These are phyloP conservation scores for Oceanites oceanicus DNA, from an alignment of 2,113 vertebrate species.

Conservation along the genomic window DNA sequence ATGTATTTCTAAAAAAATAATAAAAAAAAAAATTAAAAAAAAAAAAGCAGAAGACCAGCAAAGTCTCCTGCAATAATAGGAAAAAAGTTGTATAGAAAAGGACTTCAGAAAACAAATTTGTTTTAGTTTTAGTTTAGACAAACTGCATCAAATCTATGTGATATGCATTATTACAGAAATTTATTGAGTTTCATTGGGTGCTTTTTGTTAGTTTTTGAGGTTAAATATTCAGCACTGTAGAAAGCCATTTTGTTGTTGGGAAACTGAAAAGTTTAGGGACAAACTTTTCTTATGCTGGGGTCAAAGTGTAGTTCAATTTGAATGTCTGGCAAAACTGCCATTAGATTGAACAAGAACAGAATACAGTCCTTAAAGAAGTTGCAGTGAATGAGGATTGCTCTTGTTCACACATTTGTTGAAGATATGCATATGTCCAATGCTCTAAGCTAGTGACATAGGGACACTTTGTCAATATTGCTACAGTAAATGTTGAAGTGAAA, in stretches of 20 bases:
- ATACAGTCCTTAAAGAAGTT: neutral
- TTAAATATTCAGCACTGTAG: neutral
- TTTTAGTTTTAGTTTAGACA: neutral
- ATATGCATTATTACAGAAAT: neutral
- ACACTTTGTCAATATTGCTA: constrained; percentile 58
- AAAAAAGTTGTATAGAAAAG: neutral
- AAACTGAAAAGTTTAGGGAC: neutral
- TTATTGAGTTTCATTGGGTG: neutral
- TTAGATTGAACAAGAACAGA: neutral
- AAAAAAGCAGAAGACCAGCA: neutral
- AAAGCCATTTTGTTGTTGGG: neutral
- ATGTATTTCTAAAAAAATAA: neutral
- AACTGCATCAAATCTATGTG: neutral
- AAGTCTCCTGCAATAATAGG: neutral
- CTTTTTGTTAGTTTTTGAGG: neutral
- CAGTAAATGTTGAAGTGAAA: constrained; percentile 55
- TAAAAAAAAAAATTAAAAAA: too few relatives aligned
- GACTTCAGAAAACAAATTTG: neutral
- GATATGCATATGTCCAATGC: neutral
- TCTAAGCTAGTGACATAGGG: constrained; percentile 10
- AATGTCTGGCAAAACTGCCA: neutral
- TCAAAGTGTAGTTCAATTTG: neutral
- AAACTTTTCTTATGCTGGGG: neutral
- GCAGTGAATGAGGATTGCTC: neutral
- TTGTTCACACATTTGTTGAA: neutral